A percentile compares a stretch with the other conserved stretches of the same genome.
Conservation (phyloP, 2,888 invertebrate genomes). For the Petrolisthes manimaculis region DNA sequence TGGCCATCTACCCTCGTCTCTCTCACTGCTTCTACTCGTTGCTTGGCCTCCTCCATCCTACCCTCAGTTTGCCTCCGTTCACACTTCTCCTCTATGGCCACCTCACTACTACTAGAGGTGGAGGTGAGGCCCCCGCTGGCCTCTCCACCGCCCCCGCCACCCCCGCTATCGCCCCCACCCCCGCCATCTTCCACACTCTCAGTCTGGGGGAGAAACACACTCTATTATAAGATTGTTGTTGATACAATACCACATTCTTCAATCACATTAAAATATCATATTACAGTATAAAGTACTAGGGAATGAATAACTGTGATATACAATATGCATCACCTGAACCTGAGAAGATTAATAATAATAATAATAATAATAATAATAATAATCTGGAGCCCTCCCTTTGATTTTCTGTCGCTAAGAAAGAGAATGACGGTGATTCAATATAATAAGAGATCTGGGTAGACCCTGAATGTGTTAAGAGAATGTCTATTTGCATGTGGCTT, state of each 20-base stretch:
- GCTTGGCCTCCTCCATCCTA: constrained; percentile 1
- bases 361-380: background rate
- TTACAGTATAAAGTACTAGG: too few relatives aligned
- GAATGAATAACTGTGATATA: too few relatives aligned
- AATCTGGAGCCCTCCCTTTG: background rate
- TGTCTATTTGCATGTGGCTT: too few relatives aligned
- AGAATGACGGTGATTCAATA: too few relatives aligned
- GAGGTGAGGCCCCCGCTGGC: constrained; percentile 30
- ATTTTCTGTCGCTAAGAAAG: too few relatives aligned
- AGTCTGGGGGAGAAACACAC: constrained; percentile 23
- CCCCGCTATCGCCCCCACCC: constrained; percentile 47
- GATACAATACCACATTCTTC: too few relatives aligned
- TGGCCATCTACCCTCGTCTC: background rate
- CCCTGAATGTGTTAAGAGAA: too few relatives aligned
- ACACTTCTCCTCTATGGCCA: constrained; percentile 5
- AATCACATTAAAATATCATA: too few relatives aligned
- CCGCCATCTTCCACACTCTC: constrained; percentile 59
- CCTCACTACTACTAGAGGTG: constrained; percentile 40
- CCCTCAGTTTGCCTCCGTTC: background rate
- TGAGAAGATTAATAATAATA: too few relatives aligned
- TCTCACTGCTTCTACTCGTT: background rate
- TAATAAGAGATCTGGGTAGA: too few relatives aligned
- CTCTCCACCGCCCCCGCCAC: constrained; percentile 28
- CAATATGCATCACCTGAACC: too few relatives aligned
- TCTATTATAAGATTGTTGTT: too few relatives aligned